phyloP scores from a whole-genome alignment of 2,797 vertebrate species.

The Paedocypris micromegethes region DNA sequence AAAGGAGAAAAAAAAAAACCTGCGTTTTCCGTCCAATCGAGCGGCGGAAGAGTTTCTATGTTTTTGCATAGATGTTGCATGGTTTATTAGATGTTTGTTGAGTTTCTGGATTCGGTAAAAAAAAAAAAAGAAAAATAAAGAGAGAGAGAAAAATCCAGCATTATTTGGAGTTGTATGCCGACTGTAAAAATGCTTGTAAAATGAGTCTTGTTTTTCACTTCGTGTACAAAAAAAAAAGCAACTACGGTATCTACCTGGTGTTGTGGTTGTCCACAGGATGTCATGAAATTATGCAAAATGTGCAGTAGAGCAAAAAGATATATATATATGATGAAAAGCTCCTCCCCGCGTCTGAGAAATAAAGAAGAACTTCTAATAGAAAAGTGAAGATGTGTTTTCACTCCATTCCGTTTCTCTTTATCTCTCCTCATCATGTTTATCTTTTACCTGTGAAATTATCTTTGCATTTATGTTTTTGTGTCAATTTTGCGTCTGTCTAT shows the following conservation, averaged over 20 bases:
- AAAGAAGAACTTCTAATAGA: constrained; percentile 74
- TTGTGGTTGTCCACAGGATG: constrained; percentile 95
- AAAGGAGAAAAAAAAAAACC: constrained; percentile 8
- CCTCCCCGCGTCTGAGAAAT: constrained; percentile 5
- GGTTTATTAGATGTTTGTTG: constrained; percentile 84
- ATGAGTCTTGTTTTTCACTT: constrained; percentile 89
- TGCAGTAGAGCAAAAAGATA: constrained; percentile 77
- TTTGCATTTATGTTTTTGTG: not conserved
- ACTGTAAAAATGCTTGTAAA: constrained; percentile 94
- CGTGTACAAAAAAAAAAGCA: constrained; percentile 89
- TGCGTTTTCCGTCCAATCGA: constrained; percentile 62
- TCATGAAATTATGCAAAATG: constrained; percentile 96
- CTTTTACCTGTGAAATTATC: not conserved
- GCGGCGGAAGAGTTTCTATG: constrained; percentile 79
- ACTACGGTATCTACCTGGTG: constrained; percentile 83
- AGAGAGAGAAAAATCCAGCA: constrained; percentile 73
- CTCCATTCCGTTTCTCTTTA: too few relatives aligned
- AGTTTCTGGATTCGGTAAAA: constrained; percentile 73
- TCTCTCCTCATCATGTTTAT: constrained; percentile 20
- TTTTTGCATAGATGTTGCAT: constrained; percentile 91
- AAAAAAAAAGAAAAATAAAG: constrained; percentile 35
- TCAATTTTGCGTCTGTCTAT: not conserved
- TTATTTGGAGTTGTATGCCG: constrained; percentile 72
- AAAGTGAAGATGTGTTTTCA: constrained; percentile 33
- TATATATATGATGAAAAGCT: constrained; percentile 61